A percentile compares a stretch with the other conserved stretches of the same genome.
Conservation (phyloP, 2,113 vertebrate species). For the Trogon melanurus region DNA sequence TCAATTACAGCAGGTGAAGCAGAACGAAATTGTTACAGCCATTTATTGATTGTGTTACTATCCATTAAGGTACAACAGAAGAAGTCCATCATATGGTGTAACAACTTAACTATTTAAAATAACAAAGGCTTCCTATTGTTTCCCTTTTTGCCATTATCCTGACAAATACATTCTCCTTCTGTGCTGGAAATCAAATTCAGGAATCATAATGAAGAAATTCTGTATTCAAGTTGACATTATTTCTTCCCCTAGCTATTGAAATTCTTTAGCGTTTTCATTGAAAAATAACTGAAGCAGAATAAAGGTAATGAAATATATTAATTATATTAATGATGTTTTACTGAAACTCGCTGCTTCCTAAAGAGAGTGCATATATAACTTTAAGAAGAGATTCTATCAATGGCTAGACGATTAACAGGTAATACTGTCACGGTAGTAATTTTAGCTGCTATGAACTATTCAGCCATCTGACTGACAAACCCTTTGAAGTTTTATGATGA, state of each 20-base stretch:
- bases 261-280: slow-evolving; percentile 60
- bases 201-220: slow-evolving; percentile 67
- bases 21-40: slow-evolving; percentile 90
- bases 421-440: slow-evolving; percentile 43
- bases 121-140: slow-evolving; percentile 83
- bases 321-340: slow-evolving; percentile 82
- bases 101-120: slow-evolving; percentile 87
- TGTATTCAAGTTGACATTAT: slow-evolving; percentile 51
- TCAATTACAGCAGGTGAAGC: slow-evolving; percentile 91
- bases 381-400: slow-evolving; percentile 49
- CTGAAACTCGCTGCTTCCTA: slow-evolving; percentile 71
- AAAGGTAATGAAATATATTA: slow-evolving; percentile 83
- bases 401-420: slow-evolving; percentile 46
- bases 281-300: slow-evolving; percentile 73
- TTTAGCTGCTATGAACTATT: slow-evolving; percentile 51
- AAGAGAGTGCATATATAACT: slow-evolving; percentile 53
- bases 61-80: slow-evolving; percentile 87
- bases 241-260: slow-evolving; percentile 62
- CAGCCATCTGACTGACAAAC: slow-evolving; percentile 21
- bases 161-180: slow-evolving; percentile 51
- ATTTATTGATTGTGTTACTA: slow-evolving; percentile 89
- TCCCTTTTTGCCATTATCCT: slow-evolving; percentile 70
- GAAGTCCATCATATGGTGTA: slow-evolving; percentile 87
- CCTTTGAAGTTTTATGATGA: not conserved
- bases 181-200: slow-evolving; percentile 57